phyloP scores from a whole-genome alignment of 2,797 vertebrate species.

The Enteromius thamalakanensis region DNA sequence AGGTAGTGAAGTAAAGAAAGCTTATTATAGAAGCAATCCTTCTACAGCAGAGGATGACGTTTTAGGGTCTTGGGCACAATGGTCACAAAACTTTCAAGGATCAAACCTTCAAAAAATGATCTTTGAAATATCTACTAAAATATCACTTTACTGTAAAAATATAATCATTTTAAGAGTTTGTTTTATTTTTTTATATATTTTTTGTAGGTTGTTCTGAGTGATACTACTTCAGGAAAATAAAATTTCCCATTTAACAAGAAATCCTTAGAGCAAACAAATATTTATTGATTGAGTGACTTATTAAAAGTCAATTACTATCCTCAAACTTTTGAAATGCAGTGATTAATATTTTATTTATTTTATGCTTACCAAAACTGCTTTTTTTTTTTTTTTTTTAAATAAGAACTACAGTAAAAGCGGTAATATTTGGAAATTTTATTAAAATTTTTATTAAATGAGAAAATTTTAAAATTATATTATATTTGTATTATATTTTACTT shows the following conservation, averaged over 20 bases:
- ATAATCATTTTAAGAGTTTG: not conserved
- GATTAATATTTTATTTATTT: not conserved
- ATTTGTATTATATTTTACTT: not conserved
- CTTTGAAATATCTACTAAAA: too few species aligned
- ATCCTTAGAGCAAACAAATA: too few species aligned
- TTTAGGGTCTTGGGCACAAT: not conserved
- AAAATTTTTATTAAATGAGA: not conserved
- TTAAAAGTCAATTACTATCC: too few species aligned
- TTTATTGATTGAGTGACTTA: too few species aligned
- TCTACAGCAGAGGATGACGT: not conserved
- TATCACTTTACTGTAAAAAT: not conserved
- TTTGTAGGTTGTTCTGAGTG: not conserved
- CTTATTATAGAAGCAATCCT: slow-evolving; percentile 4
- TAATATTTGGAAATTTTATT: too few species aligned
- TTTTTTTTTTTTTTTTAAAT: not conserved
- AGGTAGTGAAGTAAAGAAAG: slow-evolving; percentile 5
- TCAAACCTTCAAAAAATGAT: not conserved
- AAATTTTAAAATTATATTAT: not conserved
- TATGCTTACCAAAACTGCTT: not conserved
- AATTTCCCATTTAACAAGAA: too few species aligned
- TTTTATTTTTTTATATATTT: not conserved
- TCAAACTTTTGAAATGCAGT: too few species aligned
- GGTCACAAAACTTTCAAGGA: not conserved
- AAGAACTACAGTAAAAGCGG: not conserved
- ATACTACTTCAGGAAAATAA: not conserved